Evolutionary conservation across 2,888 invertebrate genomes (phyloP).

Genomic region (Chymomyza caudatula): DNA sequence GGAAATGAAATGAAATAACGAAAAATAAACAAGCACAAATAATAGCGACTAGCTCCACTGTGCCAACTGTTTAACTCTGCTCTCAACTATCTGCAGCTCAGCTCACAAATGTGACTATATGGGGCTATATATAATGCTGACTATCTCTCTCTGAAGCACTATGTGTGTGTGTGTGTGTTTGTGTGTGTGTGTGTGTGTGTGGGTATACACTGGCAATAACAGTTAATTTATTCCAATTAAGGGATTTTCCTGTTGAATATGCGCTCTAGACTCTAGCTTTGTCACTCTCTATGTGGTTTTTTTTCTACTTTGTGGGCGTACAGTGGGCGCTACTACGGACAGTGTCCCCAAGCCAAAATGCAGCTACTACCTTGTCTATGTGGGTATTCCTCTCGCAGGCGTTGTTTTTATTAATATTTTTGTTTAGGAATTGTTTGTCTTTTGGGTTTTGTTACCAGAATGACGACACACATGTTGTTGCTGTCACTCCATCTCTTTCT

Average conservation of each 20-base stretch:
- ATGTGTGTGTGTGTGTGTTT: slow-evolving; percentile 12
- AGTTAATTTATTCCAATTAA: slow-evolving; percentile 76
- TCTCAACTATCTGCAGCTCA: neutral
- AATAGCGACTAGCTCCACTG: slow-evolving; percentile 45
- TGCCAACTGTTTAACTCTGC: neutral
- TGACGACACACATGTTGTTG: neutral
- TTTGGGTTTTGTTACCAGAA: slow-evolving; percentile 34
- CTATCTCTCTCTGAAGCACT: slow-evolving; percentile 7
- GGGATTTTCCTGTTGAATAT: slow-evolving; percentile 75
- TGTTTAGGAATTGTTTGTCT: slow-evolving; percentile 49
- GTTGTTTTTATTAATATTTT: slow-evolving; percentile 8
- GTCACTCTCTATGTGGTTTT: slow-evolving; percentile 1
- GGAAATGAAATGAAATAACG: slow-evolving; percentile 20
- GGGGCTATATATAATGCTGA: neutral
- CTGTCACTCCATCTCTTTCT: neutral
- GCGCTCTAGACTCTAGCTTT: slow-evolving; percentile 33
- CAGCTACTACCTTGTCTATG: slow-evolving; percentile 40
- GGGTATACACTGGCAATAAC: slow-evolving; percentile 64
- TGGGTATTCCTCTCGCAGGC: slow-evolving; percentile 17
- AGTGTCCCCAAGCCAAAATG: neutral
- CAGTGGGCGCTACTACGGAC: slow-evolving; percentile 34
- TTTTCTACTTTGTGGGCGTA: neutral
- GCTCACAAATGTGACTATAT: neutral
- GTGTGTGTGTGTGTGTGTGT: slow-evolving; percentile 29
- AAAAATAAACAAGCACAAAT: slow-evolving; percentile 54